Percentiles rank a stretch among this genome's conserved stretches.
Evolutionary conservation across 2,888 invertebrate species (phyloP).

Genomic region (Cryptocephalus primarius): DNA sequence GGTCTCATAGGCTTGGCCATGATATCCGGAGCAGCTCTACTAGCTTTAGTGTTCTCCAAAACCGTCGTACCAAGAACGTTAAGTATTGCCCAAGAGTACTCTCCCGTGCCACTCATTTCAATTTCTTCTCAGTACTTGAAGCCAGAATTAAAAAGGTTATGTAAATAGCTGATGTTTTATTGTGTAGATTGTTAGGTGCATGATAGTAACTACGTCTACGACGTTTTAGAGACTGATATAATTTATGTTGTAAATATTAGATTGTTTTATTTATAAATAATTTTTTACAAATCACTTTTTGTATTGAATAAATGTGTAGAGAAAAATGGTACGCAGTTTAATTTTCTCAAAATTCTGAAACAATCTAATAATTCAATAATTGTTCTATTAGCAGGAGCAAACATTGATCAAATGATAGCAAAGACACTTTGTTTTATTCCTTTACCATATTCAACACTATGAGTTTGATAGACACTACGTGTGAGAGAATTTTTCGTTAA

Average conservation of each 20-base stretch:
- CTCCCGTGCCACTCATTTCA: conserved; percentile 29
- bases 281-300: no score
- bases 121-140: conserved; percentile 24
- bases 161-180: conserved; percentile 3
- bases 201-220: conserved; percentile 13
- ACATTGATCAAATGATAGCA: no score
- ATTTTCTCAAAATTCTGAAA: no score
- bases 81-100: conserved; percentile 25
- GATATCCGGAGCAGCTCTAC: conserved; percentile 25
- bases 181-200: background rate
- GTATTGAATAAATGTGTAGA: no score
- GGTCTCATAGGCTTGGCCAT: conserved; percentile 27
- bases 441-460: no score
- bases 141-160: conserved; percentile 17
- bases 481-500: no score
- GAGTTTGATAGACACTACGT: no score
- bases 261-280: no score
- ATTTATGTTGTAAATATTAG: conserved; percentile 14
- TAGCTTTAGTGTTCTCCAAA: conserved; percentile 17
- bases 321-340: no score
- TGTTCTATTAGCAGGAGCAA: no score
- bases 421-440: no score
- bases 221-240: conserved; percentile 24
- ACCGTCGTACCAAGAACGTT: conserved; percentile 15
- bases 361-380: no score